Conservation (phyloP, 2,113 vertebrate genomes). For the Melospiza georgiana region DNA sequence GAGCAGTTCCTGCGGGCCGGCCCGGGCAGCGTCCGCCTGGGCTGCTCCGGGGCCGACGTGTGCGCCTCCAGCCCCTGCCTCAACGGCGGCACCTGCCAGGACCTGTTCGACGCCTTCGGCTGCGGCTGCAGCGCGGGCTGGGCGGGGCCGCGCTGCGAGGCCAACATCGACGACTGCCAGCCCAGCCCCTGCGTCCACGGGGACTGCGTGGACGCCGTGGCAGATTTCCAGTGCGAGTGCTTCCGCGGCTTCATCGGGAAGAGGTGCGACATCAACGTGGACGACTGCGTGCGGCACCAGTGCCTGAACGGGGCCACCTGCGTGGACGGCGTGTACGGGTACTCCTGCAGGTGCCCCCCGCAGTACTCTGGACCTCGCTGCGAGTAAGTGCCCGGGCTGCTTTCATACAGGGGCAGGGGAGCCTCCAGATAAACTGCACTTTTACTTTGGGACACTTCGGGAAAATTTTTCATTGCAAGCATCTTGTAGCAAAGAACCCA, state of each 20-base stretch:
- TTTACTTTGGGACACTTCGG: neutral
- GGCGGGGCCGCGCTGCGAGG: slow-evolving; percentile 82
- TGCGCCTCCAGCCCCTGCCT: slow-evolving; percentile 84
- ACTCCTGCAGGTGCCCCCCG: slow-evolving; percentile 80
- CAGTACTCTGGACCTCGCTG: slow-evolving; percentile 80
- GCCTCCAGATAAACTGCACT: neutral
- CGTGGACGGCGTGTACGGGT: slow-evolving; percentile 58
- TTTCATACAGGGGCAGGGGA: neutral
- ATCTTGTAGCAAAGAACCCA: neutral
- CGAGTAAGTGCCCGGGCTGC: slow-evolving; percentile 77
- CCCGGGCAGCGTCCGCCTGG: slow-evolving; percentile 49
- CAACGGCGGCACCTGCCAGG: slow-evolving; percentile 81
- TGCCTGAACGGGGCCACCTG: slow-evolving; percentile 84
- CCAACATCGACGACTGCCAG: slow-evolving; percentile 80
- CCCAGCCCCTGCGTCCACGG: slow-evolving; percentile 82
- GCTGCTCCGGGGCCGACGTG: slow-evolving; percentile 79
- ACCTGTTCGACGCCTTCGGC: slow-evolving; percentile 85
- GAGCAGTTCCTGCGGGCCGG: slow-evolving; percentile 73
- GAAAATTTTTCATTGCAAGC: neutral
- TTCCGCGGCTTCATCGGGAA: slow-evolving; percentile 82
- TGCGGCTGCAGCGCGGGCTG: slow-evolving; percentile 85
- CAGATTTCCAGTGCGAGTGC: slow-evolving; percentile 85
- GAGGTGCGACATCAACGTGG: slow-evolving; percentile 83
- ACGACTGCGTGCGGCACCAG: slow-evolving; percentile 81
- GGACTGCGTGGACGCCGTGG: slow-evolving; percentile 77